A percentile compares a stretch with the other conserved stretches of the same genome.
phyloP scores from a whole-genome alignment of 2,797 vertebrate species.

The Helarctos malayanus region DNA sequence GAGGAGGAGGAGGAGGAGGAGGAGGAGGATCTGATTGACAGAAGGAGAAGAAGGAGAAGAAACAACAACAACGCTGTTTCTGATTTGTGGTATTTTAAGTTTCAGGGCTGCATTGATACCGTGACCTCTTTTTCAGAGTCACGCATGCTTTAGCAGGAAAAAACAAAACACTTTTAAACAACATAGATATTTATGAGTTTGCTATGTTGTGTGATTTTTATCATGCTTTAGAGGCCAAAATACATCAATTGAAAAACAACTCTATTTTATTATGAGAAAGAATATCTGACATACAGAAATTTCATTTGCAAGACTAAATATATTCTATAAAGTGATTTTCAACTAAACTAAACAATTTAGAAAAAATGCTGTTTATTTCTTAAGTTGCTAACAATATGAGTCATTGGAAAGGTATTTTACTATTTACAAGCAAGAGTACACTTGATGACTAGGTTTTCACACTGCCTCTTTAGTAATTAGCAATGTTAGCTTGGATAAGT shows the following conservation, averaged over 20 bases:
- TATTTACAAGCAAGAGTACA: not conserved
- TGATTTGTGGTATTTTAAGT: conserved; percentile 45
- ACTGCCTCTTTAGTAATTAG: not conserved
- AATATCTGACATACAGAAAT: conserved; percentile 52
- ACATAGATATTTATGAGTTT: conserved; percentile 21
- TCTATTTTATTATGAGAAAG: conserved; percentile 59
- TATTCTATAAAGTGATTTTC: conserved; percentile 41
- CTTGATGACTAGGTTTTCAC: conserved; percentile 9
- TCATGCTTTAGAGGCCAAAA: conserved; percentile 26
- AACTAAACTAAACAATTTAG: not conserved
- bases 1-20: not conserved
- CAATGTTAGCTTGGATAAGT: not conserved
- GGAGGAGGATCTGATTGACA: too few relatives aligned
- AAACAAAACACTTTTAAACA: conserved; percentile 46
- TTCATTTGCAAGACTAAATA: conserved; percentile 36
- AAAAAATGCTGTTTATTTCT: not conserved
- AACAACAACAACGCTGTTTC: not conserved
- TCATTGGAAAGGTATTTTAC: conserved; percentile 57
- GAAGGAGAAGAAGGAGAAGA: not conserved
- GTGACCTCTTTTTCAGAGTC: conserved; percentile 14
- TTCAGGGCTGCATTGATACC: not conserved
- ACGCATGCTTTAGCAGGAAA: not conserved
- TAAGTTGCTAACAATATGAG: conserved; percentile 30
- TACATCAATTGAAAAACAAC: conserved; percentile 36
- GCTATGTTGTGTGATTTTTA: conserved; percentile 1